Evolutionary conservation across 2,888 invertebrate genomes (phyloP).

Genomic region (Malthinus flaveolus): DNA sequence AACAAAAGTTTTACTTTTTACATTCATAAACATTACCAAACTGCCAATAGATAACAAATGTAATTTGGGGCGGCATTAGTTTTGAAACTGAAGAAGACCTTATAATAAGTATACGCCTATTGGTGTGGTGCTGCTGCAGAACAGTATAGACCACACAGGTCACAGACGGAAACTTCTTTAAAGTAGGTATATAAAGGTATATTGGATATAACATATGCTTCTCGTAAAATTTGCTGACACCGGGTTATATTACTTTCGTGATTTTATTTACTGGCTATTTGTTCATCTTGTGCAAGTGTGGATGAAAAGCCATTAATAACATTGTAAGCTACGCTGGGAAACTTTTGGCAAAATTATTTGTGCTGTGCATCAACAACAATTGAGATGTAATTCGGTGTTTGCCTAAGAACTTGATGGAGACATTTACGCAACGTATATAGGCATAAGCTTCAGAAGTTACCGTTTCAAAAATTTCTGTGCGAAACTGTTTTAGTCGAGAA

Average conservation of each 20-base stretch:
- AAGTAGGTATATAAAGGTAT: not conserved
- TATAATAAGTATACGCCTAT: slow-evolving; percentile 9
- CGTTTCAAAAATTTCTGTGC: too few relatives aligned
- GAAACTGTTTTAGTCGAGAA: too few relatives aligned
- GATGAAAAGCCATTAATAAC: too few relatives aligned
- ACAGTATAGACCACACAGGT: slow-evolving; percentile 19
- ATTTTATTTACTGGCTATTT: slow-evolving; percentile 12
- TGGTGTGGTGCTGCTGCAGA: slow-evolving; percentile 9
- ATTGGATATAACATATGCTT: slow-evolving; percentile 23
- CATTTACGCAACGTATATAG: too few relatives aligned
- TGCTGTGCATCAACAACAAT: too few relatives aligned
- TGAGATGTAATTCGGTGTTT: too few relatives aligned
- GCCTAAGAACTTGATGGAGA: too few relatives aligned
- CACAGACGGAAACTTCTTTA: slow-evolving; percentile 6
- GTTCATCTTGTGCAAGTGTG: not conserved
- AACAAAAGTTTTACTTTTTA: too few relatives aligned
- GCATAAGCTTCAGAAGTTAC: too few relatives aligned
- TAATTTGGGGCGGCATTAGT: slow-evolving; percentile 9
- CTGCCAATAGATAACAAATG: not conserved
- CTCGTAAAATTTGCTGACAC: slow-evolving; percentile 16
- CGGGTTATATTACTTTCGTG: slow-evolving; percentile 18
- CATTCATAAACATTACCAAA: not conserved
- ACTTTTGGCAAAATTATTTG: too few relatives aligned
- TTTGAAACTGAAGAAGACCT: slow-evolving; percentile 5
- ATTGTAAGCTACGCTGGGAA: too few relatives aligned